Conservation (phyloP, 2,888 invertebrate genomes). For the Drosophila incognita region DNA sequence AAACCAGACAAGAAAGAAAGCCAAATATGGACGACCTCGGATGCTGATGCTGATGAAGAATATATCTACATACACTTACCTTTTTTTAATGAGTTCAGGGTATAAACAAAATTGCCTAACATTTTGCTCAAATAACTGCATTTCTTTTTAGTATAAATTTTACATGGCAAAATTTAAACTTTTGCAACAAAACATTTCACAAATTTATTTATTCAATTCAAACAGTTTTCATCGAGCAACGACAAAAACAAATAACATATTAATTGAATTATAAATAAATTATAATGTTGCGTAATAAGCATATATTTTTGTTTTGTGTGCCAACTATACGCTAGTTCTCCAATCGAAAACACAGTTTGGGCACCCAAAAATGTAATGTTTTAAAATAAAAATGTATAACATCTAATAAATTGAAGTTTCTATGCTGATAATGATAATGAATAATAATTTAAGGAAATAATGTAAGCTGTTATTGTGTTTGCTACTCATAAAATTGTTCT, state of each 20-base stretch:
- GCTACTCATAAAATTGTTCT: background rate
- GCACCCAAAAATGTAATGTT: accelerated
- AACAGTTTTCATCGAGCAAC: background rate
- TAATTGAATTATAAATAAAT: background rate
- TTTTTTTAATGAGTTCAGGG: too few relatives aligned
- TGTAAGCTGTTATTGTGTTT: background rate
- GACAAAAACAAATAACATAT: background rate
- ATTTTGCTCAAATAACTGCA: too few relatives aligned
- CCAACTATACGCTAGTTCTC: background rate
- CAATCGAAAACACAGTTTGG: background rate
- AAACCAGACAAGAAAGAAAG: background rate
- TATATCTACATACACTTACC: background rate
- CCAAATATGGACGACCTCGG: background rate
- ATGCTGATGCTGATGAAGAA: background rate
- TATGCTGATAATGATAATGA: background rate
- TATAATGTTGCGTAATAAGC: background rate
- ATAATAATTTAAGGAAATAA: background rate
- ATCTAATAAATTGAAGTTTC: background rate
- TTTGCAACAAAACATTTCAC: too few relatives aligned
- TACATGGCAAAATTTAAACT: too few relatives aligned
- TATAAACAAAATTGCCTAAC: too few relatives aligned
- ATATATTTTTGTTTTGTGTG: background rate
- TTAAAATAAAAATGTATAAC: background rate
- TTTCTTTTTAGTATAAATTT: too few relatives aligned
- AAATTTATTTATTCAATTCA: background rate